Conservation (phyloP, 1,140 invertebrate species). For the Drosophila lacteicornis region DNA sequence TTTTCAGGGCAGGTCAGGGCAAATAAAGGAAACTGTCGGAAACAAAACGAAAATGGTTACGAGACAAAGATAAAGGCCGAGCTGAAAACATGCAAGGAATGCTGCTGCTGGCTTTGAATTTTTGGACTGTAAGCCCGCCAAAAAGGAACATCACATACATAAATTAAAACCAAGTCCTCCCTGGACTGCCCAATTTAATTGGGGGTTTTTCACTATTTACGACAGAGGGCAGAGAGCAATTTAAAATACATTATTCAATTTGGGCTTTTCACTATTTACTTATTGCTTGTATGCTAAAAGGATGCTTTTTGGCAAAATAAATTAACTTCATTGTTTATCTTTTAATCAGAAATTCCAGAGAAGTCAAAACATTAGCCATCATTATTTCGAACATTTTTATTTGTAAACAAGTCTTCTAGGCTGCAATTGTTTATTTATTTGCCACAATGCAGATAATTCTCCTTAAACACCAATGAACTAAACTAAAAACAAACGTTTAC, state of each 20-base stretch:
- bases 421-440: constrained; percentile 9
- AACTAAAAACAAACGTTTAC: neutral
- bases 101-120: constrained; percentile 25
- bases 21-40: constrained; percentile 3
- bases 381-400: neutral
- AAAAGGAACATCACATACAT: constrained; percentile 22
- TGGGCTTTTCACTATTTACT: neutral
- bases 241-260: neutral
- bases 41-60: constrained; percentile 12
- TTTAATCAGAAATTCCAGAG: neutral
- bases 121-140: constrained; percentile 1
- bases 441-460: neutral
- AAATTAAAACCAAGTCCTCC: constrained; percentile 31
- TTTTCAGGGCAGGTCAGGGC: constrained; percentile 1
- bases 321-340: constrained; percentile 8
- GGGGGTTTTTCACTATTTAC: constrained; percentile 9
- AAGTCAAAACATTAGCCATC: constrained; percentile 6
- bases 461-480: neutral
- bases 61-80: constrained; percentile 35
- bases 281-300: neutral
- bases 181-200: constrained; percentile 16
- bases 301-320: neutral
- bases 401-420: constrained; percentile 4
- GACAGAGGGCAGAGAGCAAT: neutral
- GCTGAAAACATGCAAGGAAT: constrained; percentile 59